phyloP scores from a whole-genome alignment of 1,140 invertebrate genomes.

The Pseudomyrmex cubaensis region DNA sequence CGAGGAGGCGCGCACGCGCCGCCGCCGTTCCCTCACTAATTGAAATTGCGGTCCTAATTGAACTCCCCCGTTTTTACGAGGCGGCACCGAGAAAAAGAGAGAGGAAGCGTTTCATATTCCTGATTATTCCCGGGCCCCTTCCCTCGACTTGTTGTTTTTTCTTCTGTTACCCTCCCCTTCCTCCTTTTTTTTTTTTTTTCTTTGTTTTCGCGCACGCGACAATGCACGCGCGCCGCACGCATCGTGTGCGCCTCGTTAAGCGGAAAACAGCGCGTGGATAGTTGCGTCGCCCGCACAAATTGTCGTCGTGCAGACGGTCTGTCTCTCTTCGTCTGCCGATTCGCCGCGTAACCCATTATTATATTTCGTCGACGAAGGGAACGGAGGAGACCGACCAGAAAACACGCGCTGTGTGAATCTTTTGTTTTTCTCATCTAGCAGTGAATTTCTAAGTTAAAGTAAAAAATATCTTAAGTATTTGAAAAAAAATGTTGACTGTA shows the following conservation, averaged over 20 bases:
- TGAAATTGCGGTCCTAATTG: constrained; percentile 49
- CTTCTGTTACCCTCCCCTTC: not conserved
- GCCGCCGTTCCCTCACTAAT: constrained; percentile 38
- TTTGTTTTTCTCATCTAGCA: no score
- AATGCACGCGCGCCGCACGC: constrained; percentile 66
- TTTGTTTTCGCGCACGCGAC: constrained; percentile 64
- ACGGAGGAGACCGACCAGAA: no score
- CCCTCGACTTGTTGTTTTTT: no score
- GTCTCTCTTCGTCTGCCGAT: constrained; percentile 9
- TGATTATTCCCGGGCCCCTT: constrained; percentile 58
- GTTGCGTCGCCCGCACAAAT: constrained; percentile 51
- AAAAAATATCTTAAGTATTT: not conserved
- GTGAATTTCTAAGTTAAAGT: no score
- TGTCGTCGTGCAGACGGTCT: not conserved
- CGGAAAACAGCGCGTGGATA: constrained; percentile 63
- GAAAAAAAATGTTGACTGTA: not conserved
- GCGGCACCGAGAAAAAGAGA: no score
- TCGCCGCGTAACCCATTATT: no score
- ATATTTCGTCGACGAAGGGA: no score
- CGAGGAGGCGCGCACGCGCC: constrained; percentile 6
- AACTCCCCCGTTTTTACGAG: not conserved
- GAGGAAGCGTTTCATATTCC: constrained; percentile 43
- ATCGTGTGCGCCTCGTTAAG: constrained; percentile 58
- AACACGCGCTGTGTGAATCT: no score
- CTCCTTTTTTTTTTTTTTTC: not conserved